Base-by-base conservation (phyloP, 2,888 invertebrate genomes). In the Caenorhabditis afra region DNA sequence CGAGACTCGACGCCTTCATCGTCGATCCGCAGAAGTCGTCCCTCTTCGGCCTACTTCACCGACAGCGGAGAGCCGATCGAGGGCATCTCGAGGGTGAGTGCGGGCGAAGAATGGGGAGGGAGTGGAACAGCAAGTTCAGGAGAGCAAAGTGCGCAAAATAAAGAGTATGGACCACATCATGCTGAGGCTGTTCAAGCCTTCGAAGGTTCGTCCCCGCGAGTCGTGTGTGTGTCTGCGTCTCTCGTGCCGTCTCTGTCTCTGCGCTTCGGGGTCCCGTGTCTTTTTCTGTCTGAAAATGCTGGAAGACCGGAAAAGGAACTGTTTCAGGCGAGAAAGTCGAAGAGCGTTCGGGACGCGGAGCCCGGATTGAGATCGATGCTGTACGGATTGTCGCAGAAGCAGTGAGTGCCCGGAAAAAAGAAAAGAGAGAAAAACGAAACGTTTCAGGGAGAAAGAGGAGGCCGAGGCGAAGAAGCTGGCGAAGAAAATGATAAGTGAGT, bases 291-390 rank as follows among this genome's bases (percentile, higher is more conserved):
- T 10, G 18, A 61, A 23, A 45, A 29, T 29, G n/a, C n/a, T n/a
- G n/a, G n/a, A n/a, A n/a, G n/a, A n/a, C n/a, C n/a, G n/a, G n/a
- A n/a, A n/a, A n/a, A n/a, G n/a, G n/a, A n/a, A n/a, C n/a, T n/a
- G n/a, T 76, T 81, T 18, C 59, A 81, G 81, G 66, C 79, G 1
- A 39, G 77, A 47, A 82, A 82, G 65, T 74, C 84, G 47, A 80
- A 84, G 41, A 78, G 74, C 45, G 79, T 78, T 11, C 59, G 66
- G 23, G 68, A 64, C 58, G 58, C 78, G 50, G 85, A 84, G 58
- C 87, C 87, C 4, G 87, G 87, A 11, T 80, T 87, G 18, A 83
- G 87, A 23, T 84, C 87, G 1, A 85, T 87, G 87, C 79, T 87
- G 57, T 87, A 87, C 67, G 87, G 87, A 49, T 71, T 87, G 57